Base-by-base conservation (phyloP, 2,113 vertebrate genomes). In the Gavia stellata region DNA sequence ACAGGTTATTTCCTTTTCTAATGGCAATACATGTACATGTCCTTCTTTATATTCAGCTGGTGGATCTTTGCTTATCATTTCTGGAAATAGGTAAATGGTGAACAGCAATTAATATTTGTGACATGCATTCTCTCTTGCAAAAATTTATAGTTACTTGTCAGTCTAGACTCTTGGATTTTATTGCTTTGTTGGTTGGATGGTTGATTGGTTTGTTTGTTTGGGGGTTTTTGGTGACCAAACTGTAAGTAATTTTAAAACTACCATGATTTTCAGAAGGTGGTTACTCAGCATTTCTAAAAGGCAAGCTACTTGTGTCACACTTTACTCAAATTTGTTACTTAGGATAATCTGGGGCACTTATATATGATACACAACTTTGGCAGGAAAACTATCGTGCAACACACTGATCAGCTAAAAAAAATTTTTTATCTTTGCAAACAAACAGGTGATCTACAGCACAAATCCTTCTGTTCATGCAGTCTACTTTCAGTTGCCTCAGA, bases 121-220 rank as follows among this genome's bases (percentile, higher is more conserved):
- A 23, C 9, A 44, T 16, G 15, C 5, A 6, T 89, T 63, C 9
- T 52, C 10, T 82, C 31, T 79, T 90, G n/a, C 4, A 84, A 45
- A 90, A 71, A 59, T 59, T 28, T 6, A 12, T 14, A 34, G 7
- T 38, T 65, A 78, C 4, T 53, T 75, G 2, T 13, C 24, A 42
- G 12, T 33, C 2, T 59, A 56, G 68, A 47, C 6, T 40, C 1
- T 59, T 50, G 0, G 17, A 62, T 63, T 90, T 73, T 88, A 50
- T 79, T 73, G 5, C 5, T 85, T 66, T 10, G 1, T 0, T 58
- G 6, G 14, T 61, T 50, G 2, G 3, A 0, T 58, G 6, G 14
- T 61, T 50, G 2, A 3, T 31, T 86, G 6, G 8, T 23, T 68
- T 10, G 4, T 56, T 73, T 9, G 29, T n/a, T 15, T 79, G 7